Conservation (phyloP, 2,888 invertebrate genomes). For the Luperina nickerlii region DNA sequence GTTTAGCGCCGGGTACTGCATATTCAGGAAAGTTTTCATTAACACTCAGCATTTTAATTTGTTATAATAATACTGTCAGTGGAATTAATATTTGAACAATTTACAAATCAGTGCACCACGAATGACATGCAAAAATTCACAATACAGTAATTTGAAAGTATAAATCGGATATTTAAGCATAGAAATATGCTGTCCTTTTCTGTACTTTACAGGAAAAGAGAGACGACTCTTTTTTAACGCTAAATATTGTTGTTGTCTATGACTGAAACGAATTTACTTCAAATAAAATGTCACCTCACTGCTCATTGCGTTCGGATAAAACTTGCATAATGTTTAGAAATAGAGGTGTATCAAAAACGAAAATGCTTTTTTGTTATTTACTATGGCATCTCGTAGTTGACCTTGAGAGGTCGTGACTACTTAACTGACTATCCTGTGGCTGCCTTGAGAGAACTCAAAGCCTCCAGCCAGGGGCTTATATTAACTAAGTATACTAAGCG, state of each 20-base stretch:
- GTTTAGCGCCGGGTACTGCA: constrained; percentile 88
- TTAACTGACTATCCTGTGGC: too few species aligned
- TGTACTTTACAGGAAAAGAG: not conserved
- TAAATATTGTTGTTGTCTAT: not conserved
- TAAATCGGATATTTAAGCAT: not conserved
- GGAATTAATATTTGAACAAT: constrained; percentile 18
- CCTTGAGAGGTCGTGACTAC: too few species aligned
- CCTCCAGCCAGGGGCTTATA: too few species aligned
- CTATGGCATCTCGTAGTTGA: too few species aligned
- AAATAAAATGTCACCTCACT: constrained; percentile 40
- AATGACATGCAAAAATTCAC: constrained; percentile 81
- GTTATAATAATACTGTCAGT: constrained; percentile 29
- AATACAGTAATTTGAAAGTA: not conserved
- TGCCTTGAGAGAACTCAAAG: too few species aligned
- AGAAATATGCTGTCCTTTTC: constrained; percentile 21
- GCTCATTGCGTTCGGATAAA: constrained; percentile 6
- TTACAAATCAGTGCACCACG: constrained; percentile 40
- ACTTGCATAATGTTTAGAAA: not conserved
- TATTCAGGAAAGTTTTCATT: constrained; percentile 86
- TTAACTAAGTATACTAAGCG: too few species aligned
- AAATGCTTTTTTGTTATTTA: too few species aligned
- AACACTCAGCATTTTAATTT: constrained; percentile 79
- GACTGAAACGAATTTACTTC: not conserved
- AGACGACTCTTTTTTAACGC: not conserved
- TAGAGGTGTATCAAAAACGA: not conserved